Conservation (phyloP, 2,113 vertebrate genomes). For the Chelonoidis abingdonii region DNA sequence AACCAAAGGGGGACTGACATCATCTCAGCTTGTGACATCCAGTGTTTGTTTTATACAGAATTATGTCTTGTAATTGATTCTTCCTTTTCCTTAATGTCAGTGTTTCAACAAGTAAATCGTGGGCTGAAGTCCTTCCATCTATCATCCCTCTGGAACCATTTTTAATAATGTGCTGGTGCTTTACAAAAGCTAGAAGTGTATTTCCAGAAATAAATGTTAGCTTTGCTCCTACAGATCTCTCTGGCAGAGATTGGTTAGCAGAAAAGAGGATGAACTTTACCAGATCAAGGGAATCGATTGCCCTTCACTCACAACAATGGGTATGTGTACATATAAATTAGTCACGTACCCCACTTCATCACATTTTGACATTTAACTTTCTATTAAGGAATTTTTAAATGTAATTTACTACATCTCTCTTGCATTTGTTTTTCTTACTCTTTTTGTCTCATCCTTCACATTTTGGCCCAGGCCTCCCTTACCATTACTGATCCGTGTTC, state of each 20-base stretch:
- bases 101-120: neutral
- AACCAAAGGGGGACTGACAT: neutral
- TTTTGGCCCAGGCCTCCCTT: neutral
- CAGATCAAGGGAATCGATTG: neutral
- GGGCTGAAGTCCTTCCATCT: neutral
- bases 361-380: neutral
- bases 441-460: neutral
- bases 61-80: neutral
- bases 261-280: neutral
- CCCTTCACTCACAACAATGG: neutral
- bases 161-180: neutral
- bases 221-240: neutral
- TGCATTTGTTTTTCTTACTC: neutral
- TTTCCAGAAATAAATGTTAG: neutral
- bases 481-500: neutral
- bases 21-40: fast-evolving
- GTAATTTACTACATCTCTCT: neutral
- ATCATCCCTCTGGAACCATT: neutral
- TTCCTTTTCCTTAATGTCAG: neutral
- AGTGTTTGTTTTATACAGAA: neutral
- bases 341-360: neutral
- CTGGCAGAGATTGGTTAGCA: neutral
- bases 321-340: neutral
- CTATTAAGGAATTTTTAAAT: neutral
- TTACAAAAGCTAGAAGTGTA: neutral